Conservation (phyloP, 2,113 vertebrate genomes). For the Pagrus major region DNA sequence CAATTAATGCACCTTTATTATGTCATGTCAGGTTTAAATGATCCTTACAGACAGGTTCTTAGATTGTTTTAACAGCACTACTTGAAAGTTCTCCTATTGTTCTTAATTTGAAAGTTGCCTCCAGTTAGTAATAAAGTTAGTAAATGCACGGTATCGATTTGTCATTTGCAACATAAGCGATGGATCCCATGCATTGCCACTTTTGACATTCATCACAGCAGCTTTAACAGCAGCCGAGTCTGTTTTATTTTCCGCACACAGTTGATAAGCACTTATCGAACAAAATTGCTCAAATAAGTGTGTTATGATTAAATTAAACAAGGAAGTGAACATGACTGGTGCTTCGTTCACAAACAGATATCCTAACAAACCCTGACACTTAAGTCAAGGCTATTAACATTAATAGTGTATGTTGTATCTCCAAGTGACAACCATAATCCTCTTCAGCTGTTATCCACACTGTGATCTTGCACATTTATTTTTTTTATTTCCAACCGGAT, state of each 20-base stretch:
- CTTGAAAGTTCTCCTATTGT: background rate
- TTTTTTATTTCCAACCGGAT: conserved; percentile 27
- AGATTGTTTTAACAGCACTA: too few species aligned
- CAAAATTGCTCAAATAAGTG: conserved; percentile 1
- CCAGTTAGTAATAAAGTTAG: background rate
- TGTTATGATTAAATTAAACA: background rate
- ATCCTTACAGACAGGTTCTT: background rate
- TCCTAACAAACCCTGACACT: conserved; percentile 39
- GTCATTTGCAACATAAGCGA: background rate
- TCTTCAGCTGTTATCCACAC: conserved; percentile 15
- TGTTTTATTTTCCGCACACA: conserved; percentile 2
- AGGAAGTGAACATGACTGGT: conserved; percentile 16
- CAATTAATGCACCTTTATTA: background rate
- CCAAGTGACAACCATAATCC: conserved; percentile 26
- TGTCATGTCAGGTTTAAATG: background rate
- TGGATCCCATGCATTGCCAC: background rate
- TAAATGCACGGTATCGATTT: background rate
- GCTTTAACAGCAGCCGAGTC: background rate
- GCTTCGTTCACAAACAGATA: conserved; percentile 12
- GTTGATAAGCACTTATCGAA: conserved; percentile 11
- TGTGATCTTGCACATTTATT: conserved; percentile 54
- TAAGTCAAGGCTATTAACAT: conserved; percentile 2
- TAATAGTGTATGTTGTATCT: conserved; percentile 13
- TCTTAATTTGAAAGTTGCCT: background rate
- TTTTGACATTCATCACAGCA: background rate